These are phyloP conservation scores for Meiosimyza decipiens DNA, from an alignment of 2,888 invertebrate genomes.

Conservation along the genomic window DNA sequence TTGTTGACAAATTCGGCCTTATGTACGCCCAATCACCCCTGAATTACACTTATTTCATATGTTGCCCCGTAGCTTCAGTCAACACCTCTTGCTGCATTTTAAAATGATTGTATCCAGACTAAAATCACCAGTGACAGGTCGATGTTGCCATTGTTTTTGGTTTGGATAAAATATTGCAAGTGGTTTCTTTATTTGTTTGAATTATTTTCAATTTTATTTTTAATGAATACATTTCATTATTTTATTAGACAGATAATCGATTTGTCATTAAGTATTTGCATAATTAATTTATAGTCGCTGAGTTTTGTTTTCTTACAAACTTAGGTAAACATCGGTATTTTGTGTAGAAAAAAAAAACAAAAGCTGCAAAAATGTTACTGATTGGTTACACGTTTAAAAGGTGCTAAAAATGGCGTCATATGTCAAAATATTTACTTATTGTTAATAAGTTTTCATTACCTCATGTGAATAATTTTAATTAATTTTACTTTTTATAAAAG, in stretches of 20 bases:
- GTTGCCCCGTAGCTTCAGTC: too few relatives aligned
- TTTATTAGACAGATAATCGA: slow-evolving; percentile 20
- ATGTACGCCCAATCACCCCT: too few relatives aligned
- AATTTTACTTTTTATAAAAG: too few relatives aligned
- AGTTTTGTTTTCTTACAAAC: background rate
- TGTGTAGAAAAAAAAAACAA: background rate
- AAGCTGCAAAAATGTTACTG: too few relatives aligned
- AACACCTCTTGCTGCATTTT: too few relatives aligned
- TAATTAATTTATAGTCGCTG: background rate
- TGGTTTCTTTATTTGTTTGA: background rate
- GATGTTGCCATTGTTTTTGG: background rate
- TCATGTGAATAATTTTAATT: too few relatives aligned
- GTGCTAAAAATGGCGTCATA: slow-evolving; percentile 17
- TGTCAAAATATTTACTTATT: background rate
- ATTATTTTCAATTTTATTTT: background rate
- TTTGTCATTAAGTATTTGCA: slow-evolving; percentile 7
- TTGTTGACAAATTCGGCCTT: too few relatives aligned
- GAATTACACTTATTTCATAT: too few relatives aligned
- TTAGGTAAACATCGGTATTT: background rate
- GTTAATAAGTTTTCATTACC: background rate
- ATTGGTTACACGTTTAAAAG: background rate
- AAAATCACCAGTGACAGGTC: background rate
- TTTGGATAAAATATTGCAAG: slow-evolving; percentile 4
- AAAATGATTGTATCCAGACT: too few relatives aligned
- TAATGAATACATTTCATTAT: background rate